Base-by-base conservation (phyloP, 2,113 vertebrate species). In the Microcebus ravelobensis region DNA sequence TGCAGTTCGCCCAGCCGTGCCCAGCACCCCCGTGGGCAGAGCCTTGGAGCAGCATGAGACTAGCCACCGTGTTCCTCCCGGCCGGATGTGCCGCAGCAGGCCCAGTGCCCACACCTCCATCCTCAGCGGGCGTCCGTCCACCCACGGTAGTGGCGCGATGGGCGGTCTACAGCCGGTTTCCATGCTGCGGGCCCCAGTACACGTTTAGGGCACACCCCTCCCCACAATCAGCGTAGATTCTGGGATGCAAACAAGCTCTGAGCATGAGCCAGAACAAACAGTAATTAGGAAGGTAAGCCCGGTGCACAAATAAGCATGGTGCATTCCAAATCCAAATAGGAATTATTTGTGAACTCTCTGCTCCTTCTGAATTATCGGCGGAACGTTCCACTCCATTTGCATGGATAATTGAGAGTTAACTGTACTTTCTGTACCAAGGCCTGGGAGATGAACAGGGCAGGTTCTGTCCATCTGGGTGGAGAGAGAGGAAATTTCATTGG, bases 281-380 rank as follows among this genome's bases (percentile, higher is more conserved):
- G 97, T 89, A 20, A 94, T 82, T 63, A 94, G 91, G 90, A 77
- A 81, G 81, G 93, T 88, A 85, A 94, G 81, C 77, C 96, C 13
- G 0, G 80, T 5, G 65, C 86, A 39, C 42, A 93, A 81, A 93
- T 70, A 90, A 96, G 90, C 92, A 42, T 21, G 39, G 34, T 63
- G 50, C 92, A n/a, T 50, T 76, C 84, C 90, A 84, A 42, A 96
- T 81, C 90, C 95, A 71, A 90, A 42, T 48, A 87, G 55, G 92
- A 95, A 87, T 90, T 42, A 59, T 79, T 79, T 67, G 95, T 42
- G 71, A 87, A 63, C 86, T 79, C 83, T 65, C 55, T 67, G 48
- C 86, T 91, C 71, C 83, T 91, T 52, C 85, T 45, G 71, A 94
- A 85, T 77, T 55, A 84, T 61, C 81, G 55, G 57, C 23, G 85